phyloP scores from a whole-genome alignment of 2,888 invertebrate genomes.

The Pomacea canaliculata region DNA sequence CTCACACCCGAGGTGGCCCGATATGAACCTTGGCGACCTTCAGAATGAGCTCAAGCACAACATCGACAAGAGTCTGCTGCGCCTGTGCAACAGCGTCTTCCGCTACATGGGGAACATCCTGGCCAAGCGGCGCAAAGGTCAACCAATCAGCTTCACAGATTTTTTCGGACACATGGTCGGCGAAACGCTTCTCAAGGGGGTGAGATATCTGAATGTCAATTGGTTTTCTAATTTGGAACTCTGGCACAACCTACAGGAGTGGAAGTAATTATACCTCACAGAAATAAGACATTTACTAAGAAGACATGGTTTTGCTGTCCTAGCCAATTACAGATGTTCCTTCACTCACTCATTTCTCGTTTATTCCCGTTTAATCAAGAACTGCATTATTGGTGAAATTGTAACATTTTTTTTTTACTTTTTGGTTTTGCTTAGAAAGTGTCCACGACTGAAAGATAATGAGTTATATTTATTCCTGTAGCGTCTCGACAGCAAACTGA shows the following conservation, averaged over 20 bases:
- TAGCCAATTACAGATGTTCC: no score
- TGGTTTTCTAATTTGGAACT: no score
- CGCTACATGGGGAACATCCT: slow-evolving; percentile 65
- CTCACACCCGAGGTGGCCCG: slow-evolving; percentile 70
- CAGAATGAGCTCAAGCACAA: slow-evolving; percentile 66
- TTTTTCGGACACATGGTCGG: slow-evolving; percentile 71
- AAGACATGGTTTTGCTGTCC: no score
- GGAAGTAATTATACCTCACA: no score
- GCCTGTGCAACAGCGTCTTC: slow-evolving; percentile 62
- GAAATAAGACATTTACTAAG: no score
- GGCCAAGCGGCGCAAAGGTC: slow-evolving; percentile 67
- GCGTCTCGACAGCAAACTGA: slow-evolving; percentile 64
- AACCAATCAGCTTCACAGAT: slow-evolving; percentile 72
- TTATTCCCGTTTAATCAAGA: no score
- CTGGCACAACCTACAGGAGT: no score
- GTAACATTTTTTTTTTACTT: no score
- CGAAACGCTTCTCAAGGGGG: slow-evolving; percentile 69
- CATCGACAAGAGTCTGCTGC: slow-evolving; percentile 66
- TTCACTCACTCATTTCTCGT: no score
- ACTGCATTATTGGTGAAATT: no score
- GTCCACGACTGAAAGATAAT: no score
- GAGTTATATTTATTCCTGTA: slow-evolving; percentile 35
- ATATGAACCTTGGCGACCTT: slow-evolving; percentile 64
- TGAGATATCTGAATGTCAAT: slow-evolving; percentile 42
- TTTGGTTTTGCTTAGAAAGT: no score